A percentile compares a stretch with the other conserved stretches of the same genome.
These are phyloP conservation scores for Muscicapa striata DNA, from an alignment of 2,797 vertebrate genomes.

Conservation along the genomic window DNA sequence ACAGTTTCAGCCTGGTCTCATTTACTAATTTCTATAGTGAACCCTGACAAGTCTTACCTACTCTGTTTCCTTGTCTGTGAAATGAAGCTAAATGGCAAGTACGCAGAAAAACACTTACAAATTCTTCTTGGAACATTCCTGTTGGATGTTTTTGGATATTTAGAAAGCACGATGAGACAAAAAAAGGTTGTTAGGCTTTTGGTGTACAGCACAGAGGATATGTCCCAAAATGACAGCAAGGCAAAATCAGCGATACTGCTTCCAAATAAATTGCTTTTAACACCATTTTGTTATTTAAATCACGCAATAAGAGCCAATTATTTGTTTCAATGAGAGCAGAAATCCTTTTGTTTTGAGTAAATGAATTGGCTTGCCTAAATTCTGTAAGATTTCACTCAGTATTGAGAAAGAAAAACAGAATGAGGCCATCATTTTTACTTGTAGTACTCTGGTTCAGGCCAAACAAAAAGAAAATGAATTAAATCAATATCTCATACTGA, in stretches of 20 bases:
- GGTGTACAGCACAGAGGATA: neutral
- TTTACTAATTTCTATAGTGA: neutral
- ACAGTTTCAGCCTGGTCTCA: neutral
- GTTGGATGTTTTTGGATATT: neutral
- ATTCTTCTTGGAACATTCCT: neutral
- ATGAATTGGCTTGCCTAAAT: neutral
- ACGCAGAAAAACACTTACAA: neutral
- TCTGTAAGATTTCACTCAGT: neutral
- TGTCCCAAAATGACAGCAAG: neutral
- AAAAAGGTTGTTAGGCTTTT: neutral
- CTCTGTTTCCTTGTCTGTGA: neutral
- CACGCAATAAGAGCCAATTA: neutral
- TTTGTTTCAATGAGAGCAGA: neutral
- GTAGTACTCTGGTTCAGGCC: neutral
- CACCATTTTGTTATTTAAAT: conserved; percentile 14
- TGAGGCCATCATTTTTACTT: conserved; percentile 12
- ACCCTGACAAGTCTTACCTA: neutral
- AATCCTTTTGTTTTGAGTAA: neutral
- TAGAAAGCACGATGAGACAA: neutral
- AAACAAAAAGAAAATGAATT: neutral
- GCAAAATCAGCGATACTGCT: neutral
- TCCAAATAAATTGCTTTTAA: conserved; percentile 10
- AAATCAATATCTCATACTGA: neutral
- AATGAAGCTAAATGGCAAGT: neutral
- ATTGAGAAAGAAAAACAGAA: neutral